These are phyloP conservation scores for Darwinula stevensoni DNA, from an alignment of 2,888 invertebrate species.

Conservation along the genomic window DNA sequence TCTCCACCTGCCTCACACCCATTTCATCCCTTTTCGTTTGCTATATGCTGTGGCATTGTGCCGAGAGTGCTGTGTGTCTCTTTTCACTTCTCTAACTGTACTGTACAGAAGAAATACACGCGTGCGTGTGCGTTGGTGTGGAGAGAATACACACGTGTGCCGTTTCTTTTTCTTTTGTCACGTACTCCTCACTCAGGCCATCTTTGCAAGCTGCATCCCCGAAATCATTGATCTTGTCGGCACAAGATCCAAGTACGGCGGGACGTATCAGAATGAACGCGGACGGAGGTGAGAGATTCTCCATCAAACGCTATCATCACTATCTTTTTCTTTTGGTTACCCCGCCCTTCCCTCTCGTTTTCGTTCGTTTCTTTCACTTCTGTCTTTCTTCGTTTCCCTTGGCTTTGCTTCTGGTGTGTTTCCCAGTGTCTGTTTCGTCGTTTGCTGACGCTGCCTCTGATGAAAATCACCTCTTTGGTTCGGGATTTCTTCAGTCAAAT, in stretches of 20 bases:
- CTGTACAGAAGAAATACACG: no score
- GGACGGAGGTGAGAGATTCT: conserved; percentile 68
- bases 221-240: conserved; percentile 99
- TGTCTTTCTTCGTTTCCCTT: no score
- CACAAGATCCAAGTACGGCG: conserved; percentile 99
- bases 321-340: not conserved
- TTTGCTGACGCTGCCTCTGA: not conserved
- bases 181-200: no score
- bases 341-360: not conserved
- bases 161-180: no score
- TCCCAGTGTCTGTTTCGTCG: not conserved
- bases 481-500: not conserved
- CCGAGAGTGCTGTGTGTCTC: no score
- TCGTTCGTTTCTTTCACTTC: no score
- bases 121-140: no score
- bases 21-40: no score
- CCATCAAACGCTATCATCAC: not conserved
- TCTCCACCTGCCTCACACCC: no score
- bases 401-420: not conserved
- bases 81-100: no score
- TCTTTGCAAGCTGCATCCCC: conserved; percentile 99
- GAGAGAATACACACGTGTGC: no score
- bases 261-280: conserved; percentile 99
- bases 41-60: no score
- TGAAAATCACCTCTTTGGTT: not conserved